phyloP scores from a whole-genome alignment of 2,797 vertebrate genomes.

The Pogonophryne albipinna region DNA sequence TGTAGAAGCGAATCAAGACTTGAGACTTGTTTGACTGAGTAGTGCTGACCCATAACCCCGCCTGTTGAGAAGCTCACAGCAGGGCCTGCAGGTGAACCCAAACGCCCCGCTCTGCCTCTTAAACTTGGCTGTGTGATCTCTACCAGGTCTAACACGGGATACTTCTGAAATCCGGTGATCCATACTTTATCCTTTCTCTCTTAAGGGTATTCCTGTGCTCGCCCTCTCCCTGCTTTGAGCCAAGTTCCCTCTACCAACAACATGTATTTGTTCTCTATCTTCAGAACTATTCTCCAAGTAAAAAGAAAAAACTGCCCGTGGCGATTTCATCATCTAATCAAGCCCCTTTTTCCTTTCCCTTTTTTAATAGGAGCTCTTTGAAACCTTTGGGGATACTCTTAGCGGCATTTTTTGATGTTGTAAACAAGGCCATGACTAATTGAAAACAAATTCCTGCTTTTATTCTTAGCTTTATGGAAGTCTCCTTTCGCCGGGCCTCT shows the following conservation, averaged over 20 bases:
- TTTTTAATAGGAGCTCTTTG: slow-evolving; percentile 61
- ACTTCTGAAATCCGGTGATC: slow-evolving; percentile 57
- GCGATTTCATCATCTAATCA: slow-evolving; percentile 43
- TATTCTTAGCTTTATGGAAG: slow-evolving; percentile 38
- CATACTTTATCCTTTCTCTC: slow-evolving; percentile 37
- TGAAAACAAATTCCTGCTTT: slow-evolving; percentile 74
- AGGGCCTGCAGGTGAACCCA: slow-evolving; percentile 73
- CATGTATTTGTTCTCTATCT: slow-evolving; percentile 1
- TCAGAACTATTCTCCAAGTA: slow-evolving; percentile 6
- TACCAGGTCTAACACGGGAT: slow-evolving; percentile 53
- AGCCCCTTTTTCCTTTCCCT: slow-evolving; percentile 32
- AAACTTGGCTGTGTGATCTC: slow-evolving; percentile 67
- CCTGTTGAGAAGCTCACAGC: slow-evolving; percentile 57
- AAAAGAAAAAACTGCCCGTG: slow-evolving; percentile 2
- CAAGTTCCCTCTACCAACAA: neutral
- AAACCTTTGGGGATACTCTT: slow-evolving; percentile 66
- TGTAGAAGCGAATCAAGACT: slow-evolving; percentile 65
- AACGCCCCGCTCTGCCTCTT: slow-evolving; percentile 63
- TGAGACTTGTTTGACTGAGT: slow-evolving; percentile 40
- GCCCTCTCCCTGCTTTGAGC: slow-evolving; percentile 3
- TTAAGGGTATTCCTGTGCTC: slow-evolving; percentile 32
- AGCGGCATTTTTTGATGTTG: slow-evolving; percentile 56
- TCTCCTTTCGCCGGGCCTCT: slow-evolving; percentile 36
- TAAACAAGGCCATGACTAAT: slow-evolving; percentile 67
- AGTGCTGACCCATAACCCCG: slow-evolving; percentile 63